Percentiles rank a stretch among this genome's conserved stretches.
phyloP scores from a whole-genome alignment of 2,888 invertebrate genomes.

The Baccha elongata region DNA sequence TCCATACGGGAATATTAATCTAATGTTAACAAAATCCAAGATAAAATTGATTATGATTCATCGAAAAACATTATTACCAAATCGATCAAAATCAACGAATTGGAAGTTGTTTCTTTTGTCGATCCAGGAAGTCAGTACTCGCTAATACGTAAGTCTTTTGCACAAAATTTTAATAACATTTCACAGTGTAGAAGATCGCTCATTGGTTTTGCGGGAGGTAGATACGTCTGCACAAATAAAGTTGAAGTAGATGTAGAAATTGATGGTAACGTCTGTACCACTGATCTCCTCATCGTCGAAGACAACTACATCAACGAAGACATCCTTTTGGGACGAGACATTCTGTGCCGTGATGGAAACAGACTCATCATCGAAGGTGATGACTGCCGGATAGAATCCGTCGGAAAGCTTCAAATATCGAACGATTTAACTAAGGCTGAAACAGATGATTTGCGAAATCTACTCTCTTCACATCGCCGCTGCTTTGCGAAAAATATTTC shows the following conservation, averaged over 20 bases:
- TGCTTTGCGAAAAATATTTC: constrained; percentile 15
- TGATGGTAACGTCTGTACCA: constrained; percentile 32
- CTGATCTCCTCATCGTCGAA: constrained; percentile 44
- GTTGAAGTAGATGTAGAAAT: constrained; percentile 38
- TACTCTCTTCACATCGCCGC: constrained; percentile 1
- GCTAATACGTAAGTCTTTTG: too few species aligned
- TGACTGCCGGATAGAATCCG: constrained; percentile 37
- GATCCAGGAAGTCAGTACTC: too few species aligned
- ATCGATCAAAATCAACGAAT: too few species aligned
- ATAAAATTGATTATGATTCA: too few species aligned
- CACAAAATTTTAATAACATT: neutral
- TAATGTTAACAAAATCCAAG: too few species aligned
- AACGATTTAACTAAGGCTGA: constrained; percentile 1
- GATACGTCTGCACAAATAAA: constrained; percentile 40
- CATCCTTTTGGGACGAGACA: constrained; percentile 22
- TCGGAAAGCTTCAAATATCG: neutral
- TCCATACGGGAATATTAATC: too few species aligned
- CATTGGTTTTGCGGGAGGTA: neutral
- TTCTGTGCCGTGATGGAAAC: constrained; percentile 41
- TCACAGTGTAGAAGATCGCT: neutral
- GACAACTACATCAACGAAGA: constrained; percentile 29
- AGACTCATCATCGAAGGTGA: constrained; percentile 49
- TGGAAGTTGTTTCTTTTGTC: too few species aligned
- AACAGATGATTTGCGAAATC: constrained; percentile 4
- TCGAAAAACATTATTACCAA: too few species aligned